Evolutionary conservation across 2,797 vertebrate species (phyloP), one percentile per base, ranked within the genome.

Genomic region (Buphagus erythrorhynchus): DNA sequence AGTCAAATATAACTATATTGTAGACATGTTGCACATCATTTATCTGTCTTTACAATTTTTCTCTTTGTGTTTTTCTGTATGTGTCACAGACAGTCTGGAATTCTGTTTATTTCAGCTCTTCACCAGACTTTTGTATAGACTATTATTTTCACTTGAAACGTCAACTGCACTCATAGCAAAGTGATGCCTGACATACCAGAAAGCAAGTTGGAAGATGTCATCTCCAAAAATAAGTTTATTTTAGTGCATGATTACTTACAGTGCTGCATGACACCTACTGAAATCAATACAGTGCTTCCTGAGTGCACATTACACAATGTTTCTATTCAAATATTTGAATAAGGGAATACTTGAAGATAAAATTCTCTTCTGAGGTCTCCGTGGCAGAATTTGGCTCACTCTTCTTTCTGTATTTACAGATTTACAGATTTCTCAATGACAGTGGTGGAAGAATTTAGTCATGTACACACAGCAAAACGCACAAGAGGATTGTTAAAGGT

Each of bases 191-290:
- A 68, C 84, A 92, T 95, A 62, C 83, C 65, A 89, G 85, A 92
- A 88, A 88, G 80, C 36, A 43, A 86, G 82, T 85, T 35, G 61
- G 68, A 93, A 91, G 84, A 93, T 80, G 84, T 88, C 77, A 69
- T 92, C 46, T 91, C 88, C 72, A 89, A 95, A 94, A 96, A 94
- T 67, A 87, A 87, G 52, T 71, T 40, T 89, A n/a, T 67, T 91
- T 94, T 93, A 54, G 25, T 75, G 80, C 38, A 42, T 42, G 84
- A 87, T 45, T 91, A 57, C 68, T 87, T 77, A 80, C 57, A 81
- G 55, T 92, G 48, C 29, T 87, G 51, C 42, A 29, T 81, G 92
- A 92, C 78, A 91, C 61, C 75, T 92, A 80, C 22, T 85, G 78
- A 93, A 93, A 94, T 85, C 52, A 71, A 46, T 74, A 76, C 78